Evolutionary conservation across 2,888 invertebrate genomes (phyloP).

Genomic region (Melikaiella ostensackeni): DNA sequence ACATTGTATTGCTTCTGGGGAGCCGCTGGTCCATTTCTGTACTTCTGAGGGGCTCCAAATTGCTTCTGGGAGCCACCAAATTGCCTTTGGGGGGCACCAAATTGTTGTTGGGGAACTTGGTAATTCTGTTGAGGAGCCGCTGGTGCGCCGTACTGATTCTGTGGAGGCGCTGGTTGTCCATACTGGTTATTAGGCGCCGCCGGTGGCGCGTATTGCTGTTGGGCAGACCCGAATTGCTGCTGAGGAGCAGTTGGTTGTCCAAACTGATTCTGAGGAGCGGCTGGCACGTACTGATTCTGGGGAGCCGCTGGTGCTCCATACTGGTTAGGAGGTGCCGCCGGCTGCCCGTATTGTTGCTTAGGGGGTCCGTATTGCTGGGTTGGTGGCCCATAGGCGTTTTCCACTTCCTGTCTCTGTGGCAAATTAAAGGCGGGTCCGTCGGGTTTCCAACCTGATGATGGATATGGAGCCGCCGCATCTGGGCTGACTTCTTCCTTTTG

Average conservation of each 20-base stretch:
- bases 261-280: constrained; percentile 51
- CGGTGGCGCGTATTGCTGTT: constrained; percentile 10
- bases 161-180: constrained; percentile 56
- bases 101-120: constrained; percentile 52
- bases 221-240: too few relatives aligned
- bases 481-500: constrained; percentile 64
- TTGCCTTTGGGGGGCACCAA: constrained; percentile 53
- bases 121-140: constrained; percentile 51
- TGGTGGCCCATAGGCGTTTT: constrained; percentile 71
- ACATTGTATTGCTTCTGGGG: constrained; percentile 55
- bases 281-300: constrained; percentile 49
- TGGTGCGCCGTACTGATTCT: constrained; percentile 54
- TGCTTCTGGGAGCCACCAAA: constrained; percentile 50
- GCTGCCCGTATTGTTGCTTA: constrained; percentile 54
- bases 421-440: constrained; percentile 76
- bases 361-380: constrained; percentile 60
- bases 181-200: constrained; percentile 54
- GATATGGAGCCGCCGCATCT: constrained; percentile 71
- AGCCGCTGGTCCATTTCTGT: constrained; percentile 21
- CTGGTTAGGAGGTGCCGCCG: constrained; percentile 56
- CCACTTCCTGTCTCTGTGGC: constrained; percentile 64
- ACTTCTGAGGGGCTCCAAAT: constrained; percentile 8
- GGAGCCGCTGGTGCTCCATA: constrained; percentile 53
- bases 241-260: constrained; percentile 33
- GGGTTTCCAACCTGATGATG: constrained; percentile 77